Base-by-base conservation (phyloP, 2,113 vertebrate species). In the Pygoscelis adeliae region DNA sequence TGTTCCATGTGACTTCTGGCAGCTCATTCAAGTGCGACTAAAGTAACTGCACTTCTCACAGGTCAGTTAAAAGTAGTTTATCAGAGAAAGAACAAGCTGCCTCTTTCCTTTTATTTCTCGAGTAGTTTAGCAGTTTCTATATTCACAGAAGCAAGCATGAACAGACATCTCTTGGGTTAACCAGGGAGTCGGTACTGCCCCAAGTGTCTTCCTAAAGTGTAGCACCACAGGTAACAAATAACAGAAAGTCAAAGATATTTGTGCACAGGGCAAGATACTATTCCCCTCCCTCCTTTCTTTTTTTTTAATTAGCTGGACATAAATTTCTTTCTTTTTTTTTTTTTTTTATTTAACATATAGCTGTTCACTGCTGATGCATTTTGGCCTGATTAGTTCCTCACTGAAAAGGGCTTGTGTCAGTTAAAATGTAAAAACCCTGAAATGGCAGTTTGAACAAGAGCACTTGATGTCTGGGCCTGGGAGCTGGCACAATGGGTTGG, bases 261-360 rank as follows among this genome's bases (percentile, higher is more conserved):
- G 10, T 55, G 6, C 7, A 44, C 5, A 83, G 5, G 4, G 9
- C 29, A 78, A 62, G 13, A 76, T 25, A 13, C 1, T 53, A 27
- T 52, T 4, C 4, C 7, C 6, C 0, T 42, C 3, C 3, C 6
- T 13, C 11, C 1, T 32, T 40, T 18, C 3, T 17, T 7, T 38
- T 9, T 49, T 70, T 80, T 61, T 12, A 32, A 42, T 32, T 47
- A 61, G 2, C 1, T 36, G 18, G 6, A 29, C 8, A 44, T 4
- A 65, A 38, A 8, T 20, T 49, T 55, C 2, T 22, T 25, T 32
- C 3, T 42, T 42, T 11, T 19, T 25, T 32, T 4, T 38, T 23
- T 47, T 27, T 49, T 29, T 3, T 16, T 40, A 22, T 2, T 6
- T 88, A 70, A 80, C 32, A 46, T 14, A 32, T 2, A 53, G 3